Base-by-base conservation (phyloP, 1,140 invertebrate genomes). In the Parapsyche elsis region DNA sequence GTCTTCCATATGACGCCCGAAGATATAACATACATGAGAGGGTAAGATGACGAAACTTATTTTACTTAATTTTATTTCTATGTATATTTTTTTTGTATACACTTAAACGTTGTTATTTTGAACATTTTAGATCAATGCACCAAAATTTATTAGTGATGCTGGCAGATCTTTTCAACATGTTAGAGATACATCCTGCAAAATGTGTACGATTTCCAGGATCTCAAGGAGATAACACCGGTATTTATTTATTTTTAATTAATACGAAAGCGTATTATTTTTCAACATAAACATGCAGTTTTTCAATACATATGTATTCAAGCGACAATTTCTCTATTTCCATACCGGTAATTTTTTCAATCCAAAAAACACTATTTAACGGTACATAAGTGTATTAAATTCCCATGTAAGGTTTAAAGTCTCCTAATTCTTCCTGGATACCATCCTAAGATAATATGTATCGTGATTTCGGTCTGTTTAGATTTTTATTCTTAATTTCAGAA, bases 1-100 rank as follows among this genome's bases (percentile, higher is more conserved):
- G 94, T 97, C 85, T 98, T 98, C 90, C 97, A 99, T 87, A 95
- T 99, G 91, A 94, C 94, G 86, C 95, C 97, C 53, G 97, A 99
- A 87, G 98, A 99, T 87, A 93, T 99, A 71, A 95, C 98, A 26
- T 99, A 98, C 86, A 95, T 98, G 91, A 92, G 96, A 87, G 95
- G 96, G 95, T 96, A 87, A 89, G 80, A 61, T 76, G 38, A 71
- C 67, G 2, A 0, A 0, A 53, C 67, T 76, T 10, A 78, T 78
- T 67, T 74, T 80, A 64, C 5, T 71, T 10, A 71, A 71, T 71
- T 10, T n/a, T 9, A 5, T 45, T 73, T 73, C 71, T 19, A 45
- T 73, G 19, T 73, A 10, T 59, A 10, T 64, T 64, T 64, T 23
- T 64, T 1, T 16, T 64, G 12, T 7, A 64, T 21, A 64, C 21